These are phyloP conservation scores for Cheilosia vernalis DNA, from an alignment of 2,888 invertebrate species.

Conservation along the genomic window DNA sequence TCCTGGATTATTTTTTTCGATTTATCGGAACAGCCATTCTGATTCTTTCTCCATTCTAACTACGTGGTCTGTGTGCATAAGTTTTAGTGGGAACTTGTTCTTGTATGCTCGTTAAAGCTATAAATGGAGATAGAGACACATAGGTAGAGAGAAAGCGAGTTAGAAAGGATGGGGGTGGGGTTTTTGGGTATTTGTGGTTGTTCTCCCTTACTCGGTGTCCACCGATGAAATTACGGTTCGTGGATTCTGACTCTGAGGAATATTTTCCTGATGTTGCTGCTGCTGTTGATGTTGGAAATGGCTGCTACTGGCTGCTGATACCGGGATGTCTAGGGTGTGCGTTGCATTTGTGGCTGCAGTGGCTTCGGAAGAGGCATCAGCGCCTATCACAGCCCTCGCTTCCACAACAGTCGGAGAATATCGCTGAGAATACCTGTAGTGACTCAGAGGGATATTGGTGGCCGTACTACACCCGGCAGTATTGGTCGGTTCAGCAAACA, in stretches of 20 bases:
- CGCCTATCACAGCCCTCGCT: conserved; percentile 74
- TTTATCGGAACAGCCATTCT: conserved; percentile 73
- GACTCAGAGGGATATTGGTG: conserved; percentile 51
- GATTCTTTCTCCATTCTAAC: conserved; percentile 65
- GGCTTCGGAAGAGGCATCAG: conserved; percentile 38
- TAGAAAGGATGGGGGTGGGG: conserved; percentile 15
- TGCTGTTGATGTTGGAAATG: conserved; percentile 78
- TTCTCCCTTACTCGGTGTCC: conserved; percentile 35
- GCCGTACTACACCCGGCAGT: conserved; percentile 57
- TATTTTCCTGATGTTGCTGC: conserved; percentile 65
- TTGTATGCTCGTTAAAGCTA: conserved; percentile 19
- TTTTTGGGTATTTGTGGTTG: not conserved
- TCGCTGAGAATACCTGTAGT: conserved; percentile 62
- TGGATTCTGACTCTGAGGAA: conserved; percentile 49
- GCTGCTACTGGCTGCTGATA: conserved; percentile 74
- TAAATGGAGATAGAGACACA: conserved; percentile 22
- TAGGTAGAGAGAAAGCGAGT: conserved; percentile 27
- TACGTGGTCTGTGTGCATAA: conserved; percentile 62
- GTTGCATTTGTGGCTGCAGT: conserved; percentile 62
- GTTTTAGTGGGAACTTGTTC: conserved; percentile 24
- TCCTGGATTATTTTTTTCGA: conserved; percentile 66
- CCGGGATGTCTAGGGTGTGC: conserved; percentile 68
- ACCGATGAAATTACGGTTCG: conserved; percentile 33
- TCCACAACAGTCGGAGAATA: conserved; percentile 76
- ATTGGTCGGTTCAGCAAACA: conserved; percentile 80